Evolutionary conservation across 2,888 invertebrate genomes (phyloP).

Genomic region (Mylabris sibirica): DNA sequence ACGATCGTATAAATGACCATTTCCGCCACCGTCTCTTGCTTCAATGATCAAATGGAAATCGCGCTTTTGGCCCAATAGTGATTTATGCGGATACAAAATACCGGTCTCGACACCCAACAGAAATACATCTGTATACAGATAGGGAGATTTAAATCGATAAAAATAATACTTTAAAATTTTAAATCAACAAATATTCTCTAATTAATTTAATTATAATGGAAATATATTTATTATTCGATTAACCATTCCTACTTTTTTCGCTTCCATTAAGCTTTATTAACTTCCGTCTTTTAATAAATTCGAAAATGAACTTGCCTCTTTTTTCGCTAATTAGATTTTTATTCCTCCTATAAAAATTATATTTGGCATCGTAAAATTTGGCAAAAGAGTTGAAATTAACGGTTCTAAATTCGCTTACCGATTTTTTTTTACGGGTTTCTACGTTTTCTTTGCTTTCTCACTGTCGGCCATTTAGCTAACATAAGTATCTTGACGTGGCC

Average conservation of each 20-base stretch:
- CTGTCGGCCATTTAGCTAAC: neutral
- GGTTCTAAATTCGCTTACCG: neutral
- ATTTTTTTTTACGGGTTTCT: neutral
- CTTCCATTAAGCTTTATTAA: neutral
- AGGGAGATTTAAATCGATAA: slow-evolving; percentile 15
- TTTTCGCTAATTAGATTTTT: slow-evolving; percentile 1
- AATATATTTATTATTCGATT: neutral
- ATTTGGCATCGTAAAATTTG: neutral
- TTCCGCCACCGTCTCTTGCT: slow-evolving; percentile 78
- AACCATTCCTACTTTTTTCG: neutral
- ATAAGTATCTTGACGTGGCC: neutral
- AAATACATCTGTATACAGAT: slow-evolving; percentile 70
- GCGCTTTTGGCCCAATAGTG: slow-evolving; percentile 71
- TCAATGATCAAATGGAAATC: slow-evolving; percentile 65
- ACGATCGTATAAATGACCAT: slow-evolving; percentile 70
- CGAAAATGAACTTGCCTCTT: neutral
- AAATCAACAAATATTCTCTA: neutral
- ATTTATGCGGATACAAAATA: slow-evolving; percentile 79
- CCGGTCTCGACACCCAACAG: slow-evolving; percentile 78
- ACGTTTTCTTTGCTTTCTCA: neutral
- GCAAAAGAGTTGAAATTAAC: neutral
- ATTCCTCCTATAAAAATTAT: neutral
- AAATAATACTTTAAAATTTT: neutral
- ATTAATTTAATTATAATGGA: too few relatives aligned
- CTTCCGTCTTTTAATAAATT: neutral